Base-by-base conservation (phyloP, 92 coral and sea anemone genomes). In the Porites lobata region DNA sequence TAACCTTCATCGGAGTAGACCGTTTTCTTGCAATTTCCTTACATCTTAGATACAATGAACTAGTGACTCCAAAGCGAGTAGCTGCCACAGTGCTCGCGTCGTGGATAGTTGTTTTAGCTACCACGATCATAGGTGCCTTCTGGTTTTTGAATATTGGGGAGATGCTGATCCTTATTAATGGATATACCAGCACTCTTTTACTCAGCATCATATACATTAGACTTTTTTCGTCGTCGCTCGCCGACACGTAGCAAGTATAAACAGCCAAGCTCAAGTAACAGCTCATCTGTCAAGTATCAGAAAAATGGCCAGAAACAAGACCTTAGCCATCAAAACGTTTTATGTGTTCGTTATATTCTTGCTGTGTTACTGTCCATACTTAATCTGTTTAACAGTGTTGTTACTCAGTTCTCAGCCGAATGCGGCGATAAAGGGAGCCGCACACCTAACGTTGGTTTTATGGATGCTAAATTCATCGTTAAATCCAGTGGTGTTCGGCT, bases 381-480 rank as follows among this genome's bases (percentile, higher is more conserved):
- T 29, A 2, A 17, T 69, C 19, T 18, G 66, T 0, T 26, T 68
- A 19, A 81, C 85, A 8, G 85, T 56, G 67, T n/a, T 81, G 29
- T 9, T 81, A 54, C 13, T 9, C 61, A 56, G 61, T 69, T 69
- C 85, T 17, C 67, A 20, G n/a, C 85, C 66, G 14, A 52, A 24
- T n/a, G 68, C 56, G 2, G 65, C 22, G 21, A 32, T 26, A 17
- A 76, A 81, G 54, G 77, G 66, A 22, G 65, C 85, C 3, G 63
- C 70, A 0, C 85, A 81, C 19, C 12, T 81, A 0, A 29, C 85
- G 50, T 17, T 77, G 9, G 65, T 32, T 26, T 29, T 81, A 10
- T 1, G 56, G 68, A 69, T 81, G 76, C 53, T 81, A 1, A 81
- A 81, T 18, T 81, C 85, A 26, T 81, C 85, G 9, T 69, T 81